Evolutionary conservation across 2,888 invertebrate genomes (phyloP).

Genomic region (Clepsis dumicolana): DNA sequence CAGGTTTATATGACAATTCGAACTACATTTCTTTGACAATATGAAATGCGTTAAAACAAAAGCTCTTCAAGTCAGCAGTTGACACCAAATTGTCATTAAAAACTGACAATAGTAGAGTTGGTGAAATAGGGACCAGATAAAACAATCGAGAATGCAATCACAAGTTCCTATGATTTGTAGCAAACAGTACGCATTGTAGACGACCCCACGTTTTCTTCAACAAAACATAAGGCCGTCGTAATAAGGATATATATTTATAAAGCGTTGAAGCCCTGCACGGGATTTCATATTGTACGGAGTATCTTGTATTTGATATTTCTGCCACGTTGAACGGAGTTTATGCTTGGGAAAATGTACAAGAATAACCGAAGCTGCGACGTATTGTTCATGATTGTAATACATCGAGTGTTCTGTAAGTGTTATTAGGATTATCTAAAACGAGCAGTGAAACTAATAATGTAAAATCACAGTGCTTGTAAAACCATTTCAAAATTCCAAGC

Average conservation of each 20-base stretch:
- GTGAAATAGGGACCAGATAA: not conserved
- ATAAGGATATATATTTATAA: conserved; percentile 3
- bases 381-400: not conserved
- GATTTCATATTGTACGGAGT: conserved; percentile 7
- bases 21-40: too few relatives aligned
- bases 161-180: not conserved
- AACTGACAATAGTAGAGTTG: too few relatives aligned
- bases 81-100: too few relatives aligned
- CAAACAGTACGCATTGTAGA: not conserved
- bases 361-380: not conserved
- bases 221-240: not conserved
- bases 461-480: too few relatives aligned
- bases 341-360: conserved; percentile 3
- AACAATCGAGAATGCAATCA: not conserved
- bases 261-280: not conserved
- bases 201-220: not conserved
- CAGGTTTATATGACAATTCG: too few relatives aligned
- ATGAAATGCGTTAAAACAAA: too few relatives aligned
- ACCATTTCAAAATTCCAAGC: too few relatives aligned
- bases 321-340: conserved; percentile 10
- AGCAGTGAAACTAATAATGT: too few relatives aligned
- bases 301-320: conserved; percentile 9
- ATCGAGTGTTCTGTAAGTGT: not conserved
- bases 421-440: too few relatives aligned
- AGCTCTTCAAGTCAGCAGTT: too few relatives aligned